Evolutionary conservation across 2,113 vertebrate species (phyloP).

Genomic region (Pitta sordida): DNA sequence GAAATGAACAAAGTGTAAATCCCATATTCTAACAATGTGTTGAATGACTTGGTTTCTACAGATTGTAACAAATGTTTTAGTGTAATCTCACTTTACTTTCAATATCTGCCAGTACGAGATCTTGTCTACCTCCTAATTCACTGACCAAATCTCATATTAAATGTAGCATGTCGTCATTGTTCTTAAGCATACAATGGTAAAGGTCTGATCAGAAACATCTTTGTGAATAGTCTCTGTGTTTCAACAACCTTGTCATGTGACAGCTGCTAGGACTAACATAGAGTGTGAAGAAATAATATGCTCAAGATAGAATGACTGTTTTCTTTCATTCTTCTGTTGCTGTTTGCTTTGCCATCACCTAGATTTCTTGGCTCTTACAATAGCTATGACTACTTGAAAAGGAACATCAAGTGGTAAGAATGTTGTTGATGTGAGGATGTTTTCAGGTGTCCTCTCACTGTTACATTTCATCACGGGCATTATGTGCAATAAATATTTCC

Average conservation of each 20-base stretch:
- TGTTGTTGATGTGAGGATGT: constrained; percentile 71
- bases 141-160: background rate
- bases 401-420: constrained; percentile 81
- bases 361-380: constrained; percentile 82
- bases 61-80: background rate
- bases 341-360: constrained; percentile 77
- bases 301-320: constrained; percentile 74
- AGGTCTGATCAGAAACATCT: background rate
- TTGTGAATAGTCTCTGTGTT: background rate
- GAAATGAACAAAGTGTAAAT: background rate
- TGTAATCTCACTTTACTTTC: background rate
- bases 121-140: background rate
- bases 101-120: background rate
- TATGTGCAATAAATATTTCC: constrained; percentile 70
- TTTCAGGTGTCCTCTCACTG: constrained; percentile 63
- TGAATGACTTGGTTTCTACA: background rate
- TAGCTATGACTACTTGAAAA: constrained; percentile 83
- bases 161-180: background rate
- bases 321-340: constrained; percentile 78
- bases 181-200: background rate
- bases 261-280: constrained; percentile 41
- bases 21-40: background rate
- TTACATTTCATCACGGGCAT: constrained; percentile 65
- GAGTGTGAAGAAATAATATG: constrained; percentile 39
- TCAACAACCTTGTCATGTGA: background rate